Evolutionary conservation across 1,140 invertebrate species (phyloP).

Genomic region (Homarus americanus): DNA sequence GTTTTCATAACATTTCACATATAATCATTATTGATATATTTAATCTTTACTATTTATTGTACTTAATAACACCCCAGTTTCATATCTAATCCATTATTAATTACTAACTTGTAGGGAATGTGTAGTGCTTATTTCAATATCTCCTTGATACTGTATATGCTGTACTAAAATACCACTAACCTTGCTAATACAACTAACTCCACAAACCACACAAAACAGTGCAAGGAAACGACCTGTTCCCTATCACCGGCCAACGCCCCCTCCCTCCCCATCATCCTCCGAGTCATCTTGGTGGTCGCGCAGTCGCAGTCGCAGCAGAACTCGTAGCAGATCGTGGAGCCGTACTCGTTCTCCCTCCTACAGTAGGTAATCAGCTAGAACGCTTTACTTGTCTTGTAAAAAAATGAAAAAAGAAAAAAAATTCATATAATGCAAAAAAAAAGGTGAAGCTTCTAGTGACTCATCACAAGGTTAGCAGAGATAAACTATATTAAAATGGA

Average conservation of each 20-base stretch:
- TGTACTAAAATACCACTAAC: neutral
- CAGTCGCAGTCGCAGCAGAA: conserved; percentile 57
- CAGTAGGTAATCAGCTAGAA: conserved; percentile 51
- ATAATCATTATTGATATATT: neutral
- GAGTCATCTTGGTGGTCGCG: conserved; percentile 68
- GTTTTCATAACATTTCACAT: no score
- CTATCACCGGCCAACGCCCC: conserved; percentile 89
- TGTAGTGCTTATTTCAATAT: neutral
- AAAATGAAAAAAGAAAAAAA: neutral
- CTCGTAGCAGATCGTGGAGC: conserved; percentile 68
- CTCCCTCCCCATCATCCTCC: conserved; percentile 83
- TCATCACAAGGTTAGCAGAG: no score
- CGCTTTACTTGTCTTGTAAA: neutral
- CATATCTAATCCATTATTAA: neutral
- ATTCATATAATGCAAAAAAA: neutral
- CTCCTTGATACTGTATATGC: no score
- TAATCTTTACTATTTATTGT: neutral
- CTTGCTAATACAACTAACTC: conserved; percentile 14
- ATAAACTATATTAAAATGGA: no score
- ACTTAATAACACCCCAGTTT: neutral
- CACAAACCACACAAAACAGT: conserved; percentile 79
- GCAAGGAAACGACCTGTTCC: conserved; percentile 93
- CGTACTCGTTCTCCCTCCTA: conserved; percentile 72
- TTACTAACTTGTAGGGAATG: neutral
- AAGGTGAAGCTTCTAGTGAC: neutral